phyloP scores from a whole-genome alignment of 2,888 invertebrate species.

The Cyclophora albipunctata region DNA sequence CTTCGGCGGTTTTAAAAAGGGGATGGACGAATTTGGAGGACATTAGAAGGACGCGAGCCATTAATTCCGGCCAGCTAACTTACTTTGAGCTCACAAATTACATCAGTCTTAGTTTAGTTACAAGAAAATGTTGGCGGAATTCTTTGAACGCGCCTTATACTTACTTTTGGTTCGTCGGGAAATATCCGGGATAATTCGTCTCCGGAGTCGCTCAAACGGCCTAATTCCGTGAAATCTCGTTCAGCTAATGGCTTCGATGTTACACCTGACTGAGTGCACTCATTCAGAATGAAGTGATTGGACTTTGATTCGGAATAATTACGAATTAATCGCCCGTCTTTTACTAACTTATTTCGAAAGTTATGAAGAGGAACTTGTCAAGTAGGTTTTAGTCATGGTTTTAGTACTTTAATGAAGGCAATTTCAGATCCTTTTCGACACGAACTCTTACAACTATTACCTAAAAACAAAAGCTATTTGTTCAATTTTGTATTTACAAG shows the following conservation, averaged over 20 bases:
- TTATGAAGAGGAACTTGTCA: too few relatives aligned
- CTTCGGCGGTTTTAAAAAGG: constrained; percentile 21
- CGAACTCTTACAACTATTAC: too few relatives aligned
- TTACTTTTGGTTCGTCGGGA: constrained; percentile 34
- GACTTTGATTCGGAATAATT: too few relatives aligned
- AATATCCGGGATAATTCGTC: constrained; percentile 49
- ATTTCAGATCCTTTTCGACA: too few relatives aligned
- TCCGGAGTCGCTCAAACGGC: constrained; percentile 50
- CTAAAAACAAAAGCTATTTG: too few relatives aligned
- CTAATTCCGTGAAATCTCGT: constrained; percentile 52
- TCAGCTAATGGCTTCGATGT: constrained; percentile 53
- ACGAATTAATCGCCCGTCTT: too few relatives aligned
- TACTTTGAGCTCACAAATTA: constrained; percentile 49
- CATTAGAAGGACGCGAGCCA: constrained; percentile 41
- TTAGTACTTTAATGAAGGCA: too few relatives aligned
- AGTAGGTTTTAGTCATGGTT: too few relatives aligned
- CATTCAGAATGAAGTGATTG: constrained; percentile 5
- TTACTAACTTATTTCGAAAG: too few relatives aligned
- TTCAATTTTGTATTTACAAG: too few relatives aligned
- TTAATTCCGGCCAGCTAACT: constrained; percentile 52
- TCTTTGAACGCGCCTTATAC: constrained; percentile 41
- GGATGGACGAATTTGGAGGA: constrained; percentile 33
- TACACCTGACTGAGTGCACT: constrained; percentile 49
- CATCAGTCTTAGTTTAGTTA: constrained; percentile 52
- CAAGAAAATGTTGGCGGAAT: constrained; percentile 43